Evolutionary conservation across 2,113 vertebrate species (phyloP), one percentile per base, ranked within the genome.

Genomic region (Recurvirostra avosetta): DNA sequence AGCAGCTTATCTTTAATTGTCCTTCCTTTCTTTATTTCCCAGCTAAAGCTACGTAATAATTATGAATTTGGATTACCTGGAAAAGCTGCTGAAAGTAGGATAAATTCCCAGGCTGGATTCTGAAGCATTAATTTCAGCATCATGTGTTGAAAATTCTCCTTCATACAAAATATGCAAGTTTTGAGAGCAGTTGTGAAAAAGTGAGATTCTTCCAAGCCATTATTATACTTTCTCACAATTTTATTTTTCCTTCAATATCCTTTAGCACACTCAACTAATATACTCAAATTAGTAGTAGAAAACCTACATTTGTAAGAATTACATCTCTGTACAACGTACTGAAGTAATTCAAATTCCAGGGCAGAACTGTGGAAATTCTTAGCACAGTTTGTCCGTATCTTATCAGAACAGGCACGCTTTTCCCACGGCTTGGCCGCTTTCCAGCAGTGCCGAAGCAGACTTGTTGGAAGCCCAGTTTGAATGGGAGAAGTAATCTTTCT

Each of bases 391-490:
- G 90, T 86, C 93, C 68, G 0, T 97, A 96, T 97, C 96, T 96
- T 97, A 97, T 96, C 96, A 88, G 94, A 74, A 68, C 97, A 97
- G 95, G 83, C 97, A 87, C 13, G 10, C 82, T 93, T 91, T 88
- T 38, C 90, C 90, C 65, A 61, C 0, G 1, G 53, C 62, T 80
- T 95, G 96, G 97, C 94, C 0, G 1, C 43, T 2, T 68, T 40
- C 94, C 85, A 95, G 87, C 62, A n/a, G 72, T 5, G 43, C 43
- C 18, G 14, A 17, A 81, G 79, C 93, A 83, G 82, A 11, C 89
- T 52, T n/a, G 19, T 25, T 93, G 87, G 93, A 38, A 93, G 62
- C 34, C 74, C 14, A 20, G 30, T 45, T 63, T 88, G 70, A 96
- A 66, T 92, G 91, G 90, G 53, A 95, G 67, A 77, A 91, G n/a